Evolutionary conservation across 2,113 vertebrate genomes (phyloP).

Genomic region (Serinus canaria): DNA sequence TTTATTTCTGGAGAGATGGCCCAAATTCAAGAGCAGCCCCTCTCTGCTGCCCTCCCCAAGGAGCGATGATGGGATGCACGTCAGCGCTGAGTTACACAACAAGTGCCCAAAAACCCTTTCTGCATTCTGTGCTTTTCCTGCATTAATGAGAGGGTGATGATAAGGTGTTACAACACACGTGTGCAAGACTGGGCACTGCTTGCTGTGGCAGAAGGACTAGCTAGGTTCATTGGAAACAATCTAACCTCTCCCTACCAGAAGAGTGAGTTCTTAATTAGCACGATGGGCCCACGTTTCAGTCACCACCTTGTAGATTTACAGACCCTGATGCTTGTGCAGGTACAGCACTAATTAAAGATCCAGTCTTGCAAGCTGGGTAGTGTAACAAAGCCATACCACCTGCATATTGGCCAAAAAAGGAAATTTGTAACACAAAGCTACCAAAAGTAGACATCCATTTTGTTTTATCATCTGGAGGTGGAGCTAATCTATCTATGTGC

Average conservation of each 20-base stretch:
- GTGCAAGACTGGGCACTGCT: conserved; percentile 38
- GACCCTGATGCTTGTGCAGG: background rate
- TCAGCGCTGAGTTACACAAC: background rate
- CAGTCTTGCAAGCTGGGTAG: background rate
- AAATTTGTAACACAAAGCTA: background rate
- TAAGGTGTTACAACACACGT: conserved; percentile 14
- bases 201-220: background rate
- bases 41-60: conserved; percentile 3
- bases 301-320: background rate
- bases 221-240: background rate
- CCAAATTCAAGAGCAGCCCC: background rate
- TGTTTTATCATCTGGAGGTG: background rate
- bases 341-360: background rate
- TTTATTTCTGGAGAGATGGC: background rate
- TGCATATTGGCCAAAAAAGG: background rate
- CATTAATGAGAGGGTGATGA: conserved; percentile 62
- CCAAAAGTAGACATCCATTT: background rate
- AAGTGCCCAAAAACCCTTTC: conserved; percentile 6
- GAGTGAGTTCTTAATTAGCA: background rate
- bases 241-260: background rate
- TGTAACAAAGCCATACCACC: background rate
- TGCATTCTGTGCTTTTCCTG: background rate
- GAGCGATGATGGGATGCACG: background rate
- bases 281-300: background rate
- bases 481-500: background rate